These are phyloP conservation scores for Nycticryphes semicollaris DNA, from an alignment of 2,113 vertebrate species.

Conservation along the genomic window DNA sequence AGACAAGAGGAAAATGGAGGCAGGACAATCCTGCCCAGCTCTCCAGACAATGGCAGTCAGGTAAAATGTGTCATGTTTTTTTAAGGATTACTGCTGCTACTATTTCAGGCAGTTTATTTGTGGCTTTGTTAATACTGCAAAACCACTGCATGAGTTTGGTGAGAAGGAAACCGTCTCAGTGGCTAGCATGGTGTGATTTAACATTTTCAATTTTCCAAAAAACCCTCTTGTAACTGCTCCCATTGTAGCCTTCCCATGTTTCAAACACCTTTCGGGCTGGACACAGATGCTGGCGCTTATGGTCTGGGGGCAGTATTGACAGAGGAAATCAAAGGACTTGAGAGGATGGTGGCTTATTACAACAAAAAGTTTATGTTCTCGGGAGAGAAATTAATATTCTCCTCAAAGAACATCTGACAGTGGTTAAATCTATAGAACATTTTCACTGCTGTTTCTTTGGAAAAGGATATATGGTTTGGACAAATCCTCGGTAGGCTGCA, in stretches of 20 bases:
- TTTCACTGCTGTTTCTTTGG: background rate
- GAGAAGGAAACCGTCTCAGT: background rate
- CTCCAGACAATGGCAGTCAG: background rate
- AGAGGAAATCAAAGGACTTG: slow-evolving; percentile 2
- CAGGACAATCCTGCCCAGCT: background rate
- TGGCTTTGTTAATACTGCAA: slow-evolving; percentile 8
- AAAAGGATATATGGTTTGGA: background rate
- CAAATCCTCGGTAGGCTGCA: background rate
- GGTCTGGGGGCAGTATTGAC: background rate
- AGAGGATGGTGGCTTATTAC: background rate
- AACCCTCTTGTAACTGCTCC: background rate
- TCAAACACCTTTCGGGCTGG: slow-evolving; percentile 30
- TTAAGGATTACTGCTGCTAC: background rate
- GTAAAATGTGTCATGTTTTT: background rate
- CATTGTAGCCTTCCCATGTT: background rate
- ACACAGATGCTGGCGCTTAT: background rate
- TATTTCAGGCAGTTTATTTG: background rate
- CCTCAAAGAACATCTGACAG: slow-evolving; percentile 6
- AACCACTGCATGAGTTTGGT: background rate
- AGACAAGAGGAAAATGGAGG: background rate
- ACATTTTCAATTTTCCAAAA: background rate
- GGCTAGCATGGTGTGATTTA: background rate
- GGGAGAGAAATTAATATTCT: background rate
- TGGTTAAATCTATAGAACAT: background rate
- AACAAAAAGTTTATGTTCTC: slow-evolving; percentile 11